Conservation (phyloP, 1,140 invertebrate genomes). For the Spodoptera frugiperda region DNA sequence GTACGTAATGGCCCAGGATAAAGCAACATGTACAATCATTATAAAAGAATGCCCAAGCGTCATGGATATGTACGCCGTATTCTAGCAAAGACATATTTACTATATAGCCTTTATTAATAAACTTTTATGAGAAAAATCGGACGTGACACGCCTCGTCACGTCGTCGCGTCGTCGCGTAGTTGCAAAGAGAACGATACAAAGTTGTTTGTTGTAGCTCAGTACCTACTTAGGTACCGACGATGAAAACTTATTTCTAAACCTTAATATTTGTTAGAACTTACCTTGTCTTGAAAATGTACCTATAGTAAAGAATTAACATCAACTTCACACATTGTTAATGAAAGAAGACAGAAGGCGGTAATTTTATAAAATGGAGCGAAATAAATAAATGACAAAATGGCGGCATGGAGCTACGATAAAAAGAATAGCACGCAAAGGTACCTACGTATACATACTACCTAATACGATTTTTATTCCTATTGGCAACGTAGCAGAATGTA, state of each 20-base stretch:
- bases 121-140: background rate
- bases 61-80: background rate
- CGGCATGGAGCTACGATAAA: constrained; percentile 8
- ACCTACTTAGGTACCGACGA: too few species aligned
- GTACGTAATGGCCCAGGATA: background rate
- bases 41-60: background rate
- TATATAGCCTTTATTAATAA: background rate
- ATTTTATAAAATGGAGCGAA: background rate
- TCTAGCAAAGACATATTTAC: too few species aligned
- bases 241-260: too few species aligned
- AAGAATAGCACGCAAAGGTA: constrained; percentile 6
- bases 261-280: too few species aligned
- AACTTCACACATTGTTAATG: background rate
- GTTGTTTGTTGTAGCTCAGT: too few species aligned
- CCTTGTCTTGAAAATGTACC: background rate
- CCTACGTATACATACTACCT: too few species aligned
- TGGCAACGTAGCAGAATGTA: constrained; percentile 10
- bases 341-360: background rate
- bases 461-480: constrained; percentile 19
- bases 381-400: constrained; percentile 1
- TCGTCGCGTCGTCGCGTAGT: background rate
- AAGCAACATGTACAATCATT: constrained; percentile 4
- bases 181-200: background rate
- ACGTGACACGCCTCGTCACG: background rate
- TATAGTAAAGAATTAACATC: background rate